Evolutionary conservation across 2,888 invertebrate genomes (phyloP).

Genomic region (Aricia artaxerxes): DNA sequence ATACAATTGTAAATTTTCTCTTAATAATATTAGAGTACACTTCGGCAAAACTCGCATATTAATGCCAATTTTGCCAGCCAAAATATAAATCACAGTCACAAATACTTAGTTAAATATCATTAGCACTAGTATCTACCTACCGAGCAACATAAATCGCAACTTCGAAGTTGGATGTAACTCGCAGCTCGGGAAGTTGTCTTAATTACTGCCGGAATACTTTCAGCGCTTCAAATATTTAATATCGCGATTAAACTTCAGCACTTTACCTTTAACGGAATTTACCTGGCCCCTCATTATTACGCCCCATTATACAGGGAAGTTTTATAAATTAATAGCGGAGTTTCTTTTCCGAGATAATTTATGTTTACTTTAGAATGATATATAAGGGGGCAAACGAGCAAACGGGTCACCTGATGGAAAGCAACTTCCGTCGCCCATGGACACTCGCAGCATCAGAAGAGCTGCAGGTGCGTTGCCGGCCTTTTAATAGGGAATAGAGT

Average conservation of each 20-base stretch:
- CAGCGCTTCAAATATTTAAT: slow-evolving; percentile 26
- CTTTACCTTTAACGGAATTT: slow-evolving; percentile 5
- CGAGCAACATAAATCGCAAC: background rate
- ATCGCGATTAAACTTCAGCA: slow-evolving; percentile 20
- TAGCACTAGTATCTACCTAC: background rate
- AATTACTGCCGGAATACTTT: slow-evolving; percentile 20
- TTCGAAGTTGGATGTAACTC: background rate
- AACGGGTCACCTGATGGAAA: too few species aligned
- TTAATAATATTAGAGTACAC: too few species aligned
- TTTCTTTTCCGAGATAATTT: background rate
- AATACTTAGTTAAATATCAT: too few species aligned
- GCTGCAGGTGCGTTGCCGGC: too few species aligned
- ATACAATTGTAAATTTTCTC: too few species aligned
- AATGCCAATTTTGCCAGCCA: too few species aligned
- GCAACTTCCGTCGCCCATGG: too few species aligned
- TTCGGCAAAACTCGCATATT: too few species aligned
- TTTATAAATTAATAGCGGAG: background rate
- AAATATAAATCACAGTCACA: too few species aligned
- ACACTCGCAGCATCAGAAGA: too few species aligned
- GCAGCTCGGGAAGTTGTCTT: slow-evolving; percentile 23
- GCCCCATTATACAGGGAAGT: background rate
- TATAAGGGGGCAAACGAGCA: too few species aligned
- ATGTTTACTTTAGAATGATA: background rate
- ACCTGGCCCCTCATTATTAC: slow-evolving; percentile 16
- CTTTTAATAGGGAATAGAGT: too few species aligned